Percentiles rank a stretch among this genome's conserved stretches.
phyloP scores from a whole-genome alignment of 2,888 invertebrate genomes.

The Melanargia galathea region DNA sequence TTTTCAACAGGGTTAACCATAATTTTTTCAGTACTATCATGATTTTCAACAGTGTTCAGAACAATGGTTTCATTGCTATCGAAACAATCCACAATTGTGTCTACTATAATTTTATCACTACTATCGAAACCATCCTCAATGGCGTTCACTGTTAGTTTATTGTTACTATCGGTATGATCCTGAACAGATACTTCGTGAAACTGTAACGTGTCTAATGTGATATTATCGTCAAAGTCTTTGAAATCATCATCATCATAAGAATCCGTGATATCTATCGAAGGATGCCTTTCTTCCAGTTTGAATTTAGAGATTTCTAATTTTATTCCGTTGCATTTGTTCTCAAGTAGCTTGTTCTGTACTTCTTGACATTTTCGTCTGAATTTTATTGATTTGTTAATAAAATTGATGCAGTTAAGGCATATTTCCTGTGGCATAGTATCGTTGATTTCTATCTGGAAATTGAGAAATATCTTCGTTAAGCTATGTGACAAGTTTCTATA shows the following conservation, averaged over 20 bases:
- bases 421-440: constrained; percentile 51
- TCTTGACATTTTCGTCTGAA: constrained; percentile 51
- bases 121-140: constrained; percentile 27
- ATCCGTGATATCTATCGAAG: constrained; percentile 52
- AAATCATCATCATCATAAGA: constrained; percentile 49
- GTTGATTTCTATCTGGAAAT: constrained; percentile 49
- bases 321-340: constrained; percentile 42
- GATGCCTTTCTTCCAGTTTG: constrained; percentile 39
- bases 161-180: constrained; percentile 38
- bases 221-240: constrained; percentile 53
- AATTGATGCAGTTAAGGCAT: constrained; percentile 47
- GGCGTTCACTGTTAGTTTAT: constrained; percentile 23
- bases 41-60: neutral
- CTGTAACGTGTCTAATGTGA: constrained; percentile 47
- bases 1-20: neutral
- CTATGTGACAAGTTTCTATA: no score
- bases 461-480: neutral
- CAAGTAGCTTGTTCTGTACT: constrained; percentile 43
- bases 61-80: constrained; percentile 38
- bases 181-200: constrained; percentile 25
- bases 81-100: neutral
- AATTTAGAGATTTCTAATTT: constrained; percentile 47
- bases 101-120: constrained; percentile 31
- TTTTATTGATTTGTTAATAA: constrained; percentile 47
- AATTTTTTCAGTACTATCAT: neutral